phyloP scores from a whole-genome alignment of 2,888 invertebrate genomes.

The Eilema caniola region DNA sequence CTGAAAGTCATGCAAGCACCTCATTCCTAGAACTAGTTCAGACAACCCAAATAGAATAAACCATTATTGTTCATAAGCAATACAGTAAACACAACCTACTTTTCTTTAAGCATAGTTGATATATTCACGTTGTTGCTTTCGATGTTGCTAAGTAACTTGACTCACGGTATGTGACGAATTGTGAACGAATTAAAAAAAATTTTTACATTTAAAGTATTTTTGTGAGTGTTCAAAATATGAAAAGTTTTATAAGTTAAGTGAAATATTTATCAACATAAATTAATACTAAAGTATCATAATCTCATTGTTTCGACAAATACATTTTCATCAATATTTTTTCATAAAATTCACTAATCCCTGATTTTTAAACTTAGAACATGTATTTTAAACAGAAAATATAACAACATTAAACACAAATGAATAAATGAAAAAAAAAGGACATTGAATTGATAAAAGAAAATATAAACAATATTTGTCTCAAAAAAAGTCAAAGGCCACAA shows the following conservation, averaged over 20 bases:
- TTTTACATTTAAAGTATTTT: background rate
- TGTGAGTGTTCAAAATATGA: background rate
- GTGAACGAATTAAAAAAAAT: background rate
- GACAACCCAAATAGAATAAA: constrained; percentile 38
- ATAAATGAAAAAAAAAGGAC: background rate
- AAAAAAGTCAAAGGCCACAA: background rate
- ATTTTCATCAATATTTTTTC: too few relatives aligned
- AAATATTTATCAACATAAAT: background rate
- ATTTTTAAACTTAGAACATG: too few relatives aligned
- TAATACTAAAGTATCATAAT: too few relatives aligned
- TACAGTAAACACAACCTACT: constrained; percentile 60
- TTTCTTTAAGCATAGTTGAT: constrained; percentile 34
- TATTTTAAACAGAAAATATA: too few relatives aligned
- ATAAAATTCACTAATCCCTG: too few relatives aligned
- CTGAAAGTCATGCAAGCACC: constrained; percentile 35
- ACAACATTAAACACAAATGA: too few relatives aligned
- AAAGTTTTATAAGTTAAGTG: background rate
- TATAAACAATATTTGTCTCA: background rate
- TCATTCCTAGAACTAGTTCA: constrained; percentile 48
- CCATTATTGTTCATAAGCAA: constrained; percentile 47
- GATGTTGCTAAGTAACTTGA: constrained; percentile 23
- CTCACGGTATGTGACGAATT: constrained; percentile 16
- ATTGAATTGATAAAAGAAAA: background rate
- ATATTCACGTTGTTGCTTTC: constrained; percentile 38
- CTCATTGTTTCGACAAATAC: too few relatives aligned